Percentiles rank a stretch among this genome's conserved stretches.
Conservation (phyloP, 2,888 invertebrate genomes). For the Stenotaenia linearis region DNA sequence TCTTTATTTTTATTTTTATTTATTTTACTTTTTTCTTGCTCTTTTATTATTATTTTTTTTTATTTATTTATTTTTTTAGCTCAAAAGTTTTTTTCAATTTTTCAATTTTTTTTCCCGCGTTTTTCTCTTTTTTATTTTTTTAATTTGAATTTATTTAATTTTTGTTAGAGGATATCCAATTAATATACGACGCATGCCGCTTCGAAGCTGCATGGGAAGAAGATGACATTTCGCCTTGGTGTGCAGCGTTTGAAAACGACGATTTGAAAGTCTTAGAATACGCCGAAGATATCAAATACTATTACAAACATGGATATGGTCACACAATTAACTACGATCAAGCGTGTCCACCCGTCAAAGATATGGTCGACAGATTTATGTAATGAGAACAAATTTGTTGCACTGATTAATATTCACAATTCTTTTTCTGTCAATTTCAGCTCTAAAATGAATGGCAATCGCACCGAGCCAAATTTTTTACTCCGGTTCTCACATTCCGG, state of each 20-base stretch:
- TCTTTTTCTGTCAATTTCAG: background rate
- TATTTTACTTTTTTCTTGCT: constrained; percentile 38
- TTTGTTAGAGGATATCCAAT: constrained; percentile 55
- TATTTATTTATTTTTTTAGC: constrained; percentile 41
- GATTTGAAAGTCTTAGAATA: constrained; percentile 65
- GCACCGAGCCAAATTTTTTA: background rate
- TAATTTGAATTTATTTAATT: too few relatives aligned
- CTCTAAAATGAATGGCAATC: background rate
- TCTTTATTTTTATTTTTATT: constrained; percentile 38
- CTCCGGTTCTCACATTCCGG: constrained; percentile 19
- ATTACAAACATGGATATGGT: constrained; percentile 77
- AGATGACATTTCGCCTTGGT: constrained; percentile 68
- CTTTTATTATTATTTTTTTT: background rate
- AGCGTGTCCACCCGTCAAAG: constrained; percentile 66
- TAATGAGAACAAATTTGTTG: constrained; percentile 47
- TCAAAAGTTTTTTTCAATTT: too few relatives aligned
- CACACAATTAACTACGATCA: constrained; percentile 64
- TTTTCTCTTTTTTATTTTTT: too few relatives aligned
- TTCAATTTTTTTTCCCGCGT: too few relatives aligned
- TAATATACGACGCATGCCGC: constrained; percentile 68
- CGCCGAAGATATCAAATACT: constrained; percentile 68
- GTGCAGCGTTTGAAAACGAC: constrained; percentile 60
- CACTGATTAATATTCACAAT: background rate
- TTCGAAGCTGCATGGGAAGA: constrained; percentile 78
- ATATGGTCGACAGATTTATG: constrained; percentile 65